phyloP scores from a whole-genome alignment of 2,888 invertebrate genomes.

The Drosophila flavopinicola region DNA sequence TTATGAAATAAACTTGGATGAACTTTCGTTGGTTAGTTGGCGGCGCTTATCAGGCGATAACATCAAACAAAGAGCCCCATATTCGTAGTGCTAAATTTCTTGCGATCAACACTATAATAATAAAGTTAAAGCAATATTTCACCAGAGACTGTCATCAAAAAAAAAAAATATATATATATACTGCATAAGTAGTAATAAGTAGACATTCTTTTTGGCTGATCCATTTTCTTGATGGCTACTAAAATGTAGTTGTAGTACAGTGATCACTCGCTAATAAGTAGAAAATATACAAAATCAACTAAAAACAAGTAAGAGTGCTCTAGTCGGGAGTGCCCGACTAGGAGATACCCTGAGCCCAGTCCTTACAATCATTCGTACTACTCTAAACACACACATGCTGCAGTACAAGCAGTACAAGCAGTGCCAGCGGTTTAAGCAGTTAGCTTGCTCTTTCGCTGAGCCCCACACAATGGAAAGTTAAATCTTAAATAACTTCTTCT shows the following conservation, averaged over 20 bases:
- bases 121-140: slow-evolving; percentile 26
- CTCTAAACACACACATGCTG: too few relatives aligned
- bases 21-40: background rate
- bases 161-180: background rate
- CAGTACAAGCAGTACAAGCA: too few relatives aligned
- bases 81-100: slow-evolving; percentile 11
- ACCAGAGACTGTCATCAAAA: slow-evolving; percentile 25
- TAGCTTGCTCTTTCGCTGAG: too few relatives aligned
- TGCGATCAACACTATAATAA: slow-evolving; percentile 2
- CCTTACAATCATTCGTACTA: too few relatives aligned
- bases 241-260: background rate
- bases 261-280: background rate
- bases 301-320: too few relatives aligned
- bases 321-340: too few relatives aligned
- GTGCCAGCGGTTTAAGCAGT: too few relatives aligned
- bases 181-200: slow-evolving; percentile 5
- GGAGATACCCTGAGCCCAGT: too few relatives aligned
- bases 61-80: slow-evolving; percentile 49
- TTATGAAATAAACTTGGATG: slow-evolving; percentile 29
- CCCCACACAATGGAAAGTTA: too few relatives aligned
- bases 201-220: slow-evolving; percentile 42
- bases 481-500: too few relatives aligned
- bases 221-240: slow-evolving; percentile 24
- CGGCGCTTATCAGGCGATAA: slow-evolving; percentile 58
- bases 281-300: background rate